Conservation (phyloP, 2,113 vertebrate species). For the Procavia capensis region DNA sequence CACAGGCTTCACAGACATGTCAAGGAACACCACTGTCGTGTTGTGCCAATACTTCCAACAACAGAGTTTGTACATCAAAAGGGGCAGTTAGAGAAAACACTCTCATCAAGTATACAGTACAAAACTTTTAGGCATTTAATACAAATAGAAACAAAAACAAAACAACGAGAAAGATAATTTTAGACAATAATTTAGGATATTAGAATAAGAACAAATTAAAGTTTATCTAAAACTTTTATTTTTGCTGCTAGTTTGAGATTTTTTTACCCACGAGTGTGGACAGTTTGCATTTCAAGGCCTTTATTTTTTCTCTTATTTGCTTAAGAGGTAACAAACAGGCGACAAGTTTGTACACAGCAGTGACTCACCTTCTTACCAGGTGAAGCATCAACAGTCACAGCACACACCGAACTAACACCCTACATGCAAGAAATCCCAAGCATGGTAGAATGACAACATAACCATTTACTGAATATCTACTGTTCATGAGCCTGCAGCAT, state of each 20-base stretch:
- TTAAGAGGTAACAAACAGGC: not conserved
- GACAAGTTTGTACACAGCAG: not conserved
- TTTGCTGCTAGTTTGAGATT: not conserved
- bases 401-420: not conserved
- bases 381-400: not conserved
- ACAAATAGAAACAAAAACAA: constrained; percentile 29
- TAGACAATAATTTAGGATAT: not conserved
- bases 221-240: not conserved
- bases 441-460: not conserved
- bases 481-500: not conserved
- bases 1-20: not conserved
- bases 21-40: not conserved
- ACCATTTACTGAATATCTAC: not conserved
- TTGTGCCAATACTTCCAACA: not conserved
- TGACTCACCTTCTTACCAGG: not conserved
- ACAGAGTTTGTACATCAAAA: not conserved
- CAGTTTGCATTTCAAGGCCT: not conserved
- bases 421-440: not conserved
- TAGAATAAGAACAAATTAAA: constrained; percentile 4
- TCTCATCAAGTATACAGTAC: not conserved
- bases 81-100: not conserved
- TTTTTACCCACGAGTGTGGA: not conserved
- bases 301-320: not conserved
- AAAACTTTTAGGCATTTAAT: constrained; percentile 6
- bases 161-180: not conserved